These are phyloP conservation scores for Ficedula albicollis DNA, from an alignment of 2,797 vertebrate genomes.

Conservation along the genomic window DNA sequence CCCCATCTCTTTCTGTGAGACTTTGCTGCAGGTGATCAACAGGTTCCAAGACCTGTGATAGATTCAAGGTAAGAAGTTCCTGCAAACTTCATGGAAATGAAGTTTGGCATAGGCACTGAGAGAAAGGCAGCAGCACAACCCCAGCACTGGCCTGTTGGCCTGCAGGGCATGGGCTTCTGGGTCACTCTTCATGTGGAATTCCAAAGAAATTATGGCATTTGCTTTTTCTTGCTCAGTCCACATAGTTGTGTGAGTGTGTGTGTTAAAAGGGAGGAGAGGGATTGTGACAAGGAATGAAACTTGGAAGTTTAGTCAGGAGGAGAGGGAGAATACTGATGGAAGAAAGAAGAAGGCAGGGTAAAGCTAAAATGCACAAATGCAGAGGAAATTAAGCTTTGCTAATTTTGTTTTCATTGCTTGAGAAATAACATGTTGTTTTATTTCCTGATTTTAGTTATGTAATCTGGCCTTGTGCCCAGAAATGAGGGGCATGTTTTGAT, in stretches of 20 bases:
- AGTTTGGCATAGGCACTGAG: rapidly evolving
- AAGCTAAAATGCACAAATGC: neutral
- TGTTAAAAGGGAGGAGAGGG: neutral
- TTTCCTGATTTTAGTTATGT: neutral
- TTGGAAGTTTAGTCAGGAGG: neutral
- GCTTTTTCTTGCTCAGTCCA: neutral
- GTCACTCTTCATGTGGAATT: neutral
- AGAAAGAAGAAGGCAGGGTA: neutral
- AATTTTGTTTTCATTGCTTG: neutral
- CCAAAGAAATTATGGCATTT: neutral
- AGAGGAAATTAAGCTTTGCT: neutral
- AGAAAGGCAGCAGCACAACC: neutral
- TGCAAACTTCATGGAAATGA: neutral
- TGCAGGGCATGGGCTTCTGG: neutral
- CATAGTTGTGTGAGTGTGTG: neutral
- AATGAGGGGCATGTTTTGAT: neutral
- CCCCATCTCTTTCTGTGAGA: neutral
- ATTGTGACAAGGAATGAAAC: neutral
- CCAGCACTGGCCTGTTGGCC: neutral
- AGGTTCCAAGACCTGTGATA: neutral
- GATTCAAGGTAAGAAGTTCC: neutral
- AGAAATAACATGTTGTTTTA: neutral
- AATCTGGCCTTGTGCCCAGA: neutral
- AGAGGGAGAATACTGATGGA: neutral
- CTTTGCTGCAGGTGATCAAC: neutral